Conservation (phyloP, 2,797 vertebrate genomes). For the Sebastes oblongus region DNA sequence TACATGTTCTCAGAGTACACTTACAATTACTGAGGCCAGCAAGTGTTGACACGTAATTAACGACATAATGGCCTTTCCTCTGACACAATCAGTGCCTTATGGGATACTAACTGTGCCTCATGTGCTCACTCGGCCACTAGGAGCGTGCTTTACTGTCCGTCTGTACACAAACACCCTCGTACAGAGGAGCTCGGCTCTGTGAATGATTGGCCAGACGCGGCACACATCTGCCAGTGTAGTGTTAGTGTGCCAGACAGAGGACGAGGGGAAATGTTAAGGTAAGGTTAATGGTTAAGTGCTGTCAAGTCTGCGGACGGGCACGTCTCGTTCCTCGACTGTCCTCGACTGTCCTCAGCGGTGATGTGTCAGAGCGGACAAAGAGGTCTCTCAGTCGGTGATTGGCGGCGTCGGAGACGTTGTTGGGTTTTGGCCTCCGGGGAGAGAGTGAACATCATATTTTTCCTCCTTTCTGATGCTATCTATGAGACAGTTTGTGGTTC, state of each 20-base stretch:
- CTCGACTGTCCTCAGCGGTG: not conserved
- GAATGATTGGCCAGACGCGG: conserved; percentile 31
- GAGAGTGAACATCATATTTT: conserved; percentile 25
- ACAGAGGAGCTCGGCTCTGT: conserved; percentile 6
- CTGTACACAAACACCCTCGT: not conserved
- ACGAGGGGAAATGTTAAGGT: conserved; percentile 27
- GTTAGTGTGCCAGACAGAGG: conserved; percentile 32
- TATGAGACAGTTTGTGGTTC: conserved; percentile 30
- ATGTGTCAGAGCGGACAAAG: not conserved
- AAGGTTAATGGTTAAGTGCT: conserved; percentile 38
- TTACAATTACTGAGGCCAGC: conserved; percentile 1
- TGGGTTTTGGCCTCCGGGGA: not conserved
- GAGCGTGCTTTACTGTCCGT: not conserved
- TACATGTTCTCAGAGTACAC: not conserved
- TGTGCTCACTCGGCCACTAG: not conserved
- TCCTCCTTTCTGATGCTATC: conserved; percentile 36
- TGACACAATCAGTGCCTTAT: conserved; percentile 29
- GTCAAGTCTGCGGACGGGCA: conserved; percentile 16
- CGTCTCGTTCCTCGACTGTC: not conserved
- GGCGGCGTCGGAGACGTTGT: not conserved
- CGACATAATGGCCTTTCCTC: conserved; percentile 32
- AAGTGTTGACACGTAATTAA: conserved; percentile 15
- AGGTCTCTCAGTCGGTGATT: not conserved
- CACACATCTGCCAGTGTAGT: conserved; percentile 53
- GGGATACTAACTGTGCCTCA: conserved; percentile 23